phyloP scores from a whole-genome alignment of 2,797 vertebrate species.

The Oreortyx pictus region DNA sequence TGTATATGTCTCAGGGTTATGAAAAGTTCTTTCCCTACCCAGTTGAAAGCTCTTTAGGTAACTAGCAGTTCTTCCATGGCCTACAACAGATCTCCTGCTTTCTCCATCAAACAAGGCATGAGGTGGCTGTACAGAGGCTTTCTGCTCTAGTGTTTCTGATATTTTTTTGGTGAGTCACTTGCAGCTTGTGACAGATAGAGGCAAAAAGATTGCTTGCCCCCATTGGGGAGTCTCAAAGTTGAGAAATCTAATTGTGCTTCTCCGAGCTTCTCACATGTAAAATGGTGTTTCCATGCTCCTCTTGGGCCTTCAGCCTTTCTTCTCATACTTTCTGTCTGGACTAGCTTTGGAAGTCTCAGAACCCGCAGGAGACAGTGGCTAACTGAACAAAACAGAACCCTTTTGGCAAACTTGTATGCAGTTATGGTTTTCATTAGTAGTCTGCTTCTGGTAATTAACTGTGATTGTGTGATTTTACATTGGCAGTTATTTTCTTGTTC shows the following conservation, averaged over 20 bases:
- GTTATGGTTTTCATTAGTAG: neutral
- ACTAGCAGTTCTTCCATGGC: neutral
- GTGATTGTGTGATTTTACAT: neutral
- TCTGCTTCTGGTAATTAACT: neutral
- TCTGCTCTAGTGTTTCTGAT: too few species aligned
- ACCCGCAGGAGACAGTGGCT: neutral
- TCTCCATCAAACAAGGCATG: neutral
- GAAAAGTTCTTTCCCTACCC: neutral
- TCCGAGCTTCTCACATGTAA: neutral
- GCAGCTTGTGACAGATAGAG: neutral
- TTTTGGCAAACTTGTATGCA: neutral
- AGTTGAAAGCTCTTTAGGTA: conserved; percentile 15
- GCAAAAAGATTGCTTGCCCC: neutral
- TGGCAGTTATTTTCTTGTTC: neutral
- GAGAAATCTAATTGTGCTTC: neutral
- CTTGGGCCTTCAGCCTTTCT: neutral
- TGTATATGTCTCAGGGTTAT: neutral
- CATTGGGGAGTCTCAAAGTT: neutral
- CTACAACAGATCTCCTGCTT: neutral
- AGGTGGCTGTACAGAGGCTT: too few species aligned
- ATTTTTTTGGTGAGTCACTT: neutral
- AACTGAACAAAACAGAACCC: neutral
- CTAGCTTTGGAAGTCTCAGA: neutral
- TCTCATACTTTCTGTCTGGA: neutral
- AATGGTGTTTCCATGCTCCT: neutral